Evolutionary conservation across 2,888 invertebrate species (phyloP).

Genomic region (Ashinkailepas kermadecensis): DNA sequence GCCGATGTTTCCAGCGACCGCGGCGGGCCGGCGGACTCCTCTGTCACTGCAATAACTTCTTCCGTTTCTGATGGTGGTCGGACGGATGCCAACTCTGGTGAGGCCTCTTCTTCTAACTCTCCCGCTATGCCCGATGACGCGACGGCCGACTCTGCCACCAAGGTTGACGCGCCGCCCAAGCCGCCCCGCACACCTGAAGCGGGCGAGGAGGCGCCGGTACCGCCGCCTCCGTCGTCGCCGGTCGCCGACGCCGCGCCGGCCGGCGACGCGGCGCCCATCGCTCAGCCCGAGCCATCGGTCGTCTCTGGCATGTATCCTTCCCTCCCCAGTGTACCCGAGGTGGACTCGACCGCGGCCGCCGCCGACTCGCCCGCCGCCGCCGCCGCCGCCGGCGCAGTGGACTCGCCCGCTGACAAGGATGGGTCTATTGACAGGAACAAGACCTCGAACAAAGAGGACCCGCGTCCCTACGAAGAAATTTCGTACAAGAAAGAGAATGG

Average conservation of each 20-base stretch:
- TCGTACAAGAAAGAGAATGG: constrained; percentile 33
- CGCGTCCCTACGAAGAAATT: constrained; percentile 34
- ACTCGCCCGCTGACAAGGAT: background rate
- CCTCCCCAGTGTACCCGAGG: constrained; percentile 18
- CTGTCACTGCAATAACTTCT: background rate
- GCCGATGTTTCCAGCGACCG: background rate
- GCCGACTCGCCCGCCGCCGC: background rate
- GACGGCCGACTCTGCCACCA: background rate
- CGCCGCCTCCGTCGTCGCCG: background rate
- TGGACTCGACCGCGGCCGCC: background rate
- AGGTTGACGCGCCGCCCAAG: constrained; percentile 20
- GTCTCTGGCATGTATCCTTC: constrained; percentile 16
- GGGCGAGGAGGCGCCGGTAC: background rate
- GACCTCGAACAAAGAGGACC: constrained; percentile 30
- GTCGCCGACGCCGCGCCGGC: background rate
- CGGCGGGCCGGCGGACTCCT: background rate
- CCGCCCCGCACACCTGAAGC: constrained; percentile 12
- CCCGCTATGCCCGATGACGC: background rate
- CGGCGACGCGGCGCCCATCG: constrained; percentile 16
- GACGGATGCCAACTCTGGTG: background rate
- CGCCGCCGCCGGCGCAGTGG: background rate
- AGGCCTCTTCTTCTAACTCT: background rate
- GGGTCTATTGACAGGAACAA: constrained; percentile 21
- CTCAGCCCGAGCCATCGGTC: constrained; percentile 13
- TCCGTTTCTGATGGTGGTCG: background rate